Evolutionary conservation across 2,888 invertebrate species (phyloP).

Genomic region (Epinotia nisella): DNA sequence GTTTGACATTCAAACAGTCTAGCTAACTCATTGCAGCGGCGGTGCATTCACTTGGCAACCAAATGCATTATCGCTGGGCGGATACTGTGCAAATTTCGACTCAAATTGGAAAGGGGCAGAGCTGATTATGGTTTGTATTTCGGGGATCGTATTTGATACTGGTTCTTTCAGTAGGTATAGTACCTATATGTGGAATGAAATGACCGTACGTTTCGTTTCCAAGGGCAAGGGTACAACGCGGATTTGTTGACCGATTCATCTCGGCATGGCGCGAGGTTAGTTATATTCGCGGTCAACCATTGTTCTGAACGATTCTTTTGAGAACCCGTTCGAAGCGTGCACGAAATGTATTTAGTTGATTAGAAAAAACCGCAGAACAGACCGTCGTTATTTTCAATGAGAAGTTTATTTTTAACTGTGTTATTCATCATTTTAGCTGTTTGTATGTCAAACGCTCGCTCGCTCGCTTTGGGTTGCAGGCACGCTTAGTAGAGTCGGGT

Average conservation of each 20-base stretch:
- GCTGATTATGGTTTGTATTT: constrained; percentile 51
- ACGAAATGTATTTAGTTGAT: constrained; percentile 59
- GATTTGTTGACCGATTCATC: constrained; percentile 69
- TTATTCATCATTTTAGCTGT: constrained; percentile 9
- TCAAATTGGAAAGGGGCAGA: constrained; percentile 49
- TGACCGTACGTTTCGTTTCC: constrained; percentile 77
- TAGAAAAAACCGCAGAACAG: constrained; percentile 60
- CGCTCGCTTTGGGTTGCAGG: not conserved
- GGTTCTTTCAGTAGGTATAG: constrained; percentile 63
- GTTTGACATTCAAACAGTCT: constrained; percentile 84
- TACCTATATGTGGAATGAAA: constrained; percentile 52
- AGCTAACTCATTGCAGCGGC: constrained; percentile 79
- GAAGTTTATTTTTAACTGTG: constrained; percentile 22
- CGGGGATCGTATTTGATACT: constrained; percentile 67
- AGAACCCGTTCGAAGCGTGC: constrained; percentile 52
- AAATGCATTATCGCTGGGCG: constrained; percentile 52
- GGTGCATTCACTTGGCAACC: constrained; percentile 50
- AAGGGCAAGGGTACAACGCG: constrained; percentile 79
- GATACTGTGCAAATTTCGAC: constrained; percentile 53
- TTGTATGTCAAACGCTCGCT: not conserved
- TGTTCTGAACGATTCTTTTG: constrained; percentile 61
- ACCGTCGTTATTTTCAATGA: constrained; percentile 36
- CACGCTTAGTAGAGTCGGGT: constrained; percentile 6
- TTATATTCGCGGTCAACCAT: constrained; percentile 65
- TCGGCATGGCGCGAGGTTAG: constrained; percentile 55